These are phyloP conservation scores for Gracilinanus agilis DNA, from an alignment of 2,113 vertebrate genomes.

Conservation along the genomic window DNA sequence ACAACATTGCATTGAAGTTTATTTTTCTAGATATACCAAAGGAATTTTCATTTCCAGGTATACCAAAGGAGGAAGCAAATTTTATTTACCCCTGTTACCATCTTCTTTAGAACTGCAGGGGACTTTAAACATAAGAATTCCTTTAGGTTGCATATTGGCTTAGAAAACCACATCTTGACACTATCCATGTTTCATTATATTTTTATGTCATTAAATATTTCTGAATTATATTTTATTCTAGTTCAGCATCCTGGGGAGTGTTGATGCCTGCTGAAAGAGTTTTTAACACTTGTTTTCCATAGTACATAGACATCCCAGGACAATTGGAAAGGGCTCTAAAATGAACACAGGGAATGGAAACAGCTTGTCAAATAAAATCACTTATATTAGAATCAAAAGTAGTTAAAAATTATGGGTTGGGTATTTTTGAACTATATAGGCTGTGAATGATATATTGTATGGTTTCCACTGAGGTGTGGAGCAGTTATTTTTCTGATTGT, in stretches of 20 bases:
- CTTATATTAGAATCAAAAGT: neutral
- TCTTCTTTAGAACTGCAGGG: neutral
- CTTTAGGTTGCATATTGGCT: neutral
- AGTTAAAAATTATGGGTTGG: neutral
- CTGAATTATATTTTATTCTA: neutral
- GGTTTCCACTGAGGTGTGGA: neutral
- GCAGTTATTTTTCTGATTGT: neutral
- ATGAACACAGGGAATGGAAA: neutral
- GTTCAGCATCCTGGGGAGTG: neutral
- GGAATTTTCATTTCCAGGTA: neutral
- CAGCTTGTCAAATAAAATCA: neutral
- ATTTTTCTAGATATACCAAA: neutral
- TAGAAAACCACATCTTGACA: neutral
- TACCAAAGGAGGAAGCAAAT: slow-evolving; percentile 2
- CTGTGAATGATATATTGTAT: neutral
- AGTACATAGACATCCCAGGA: neutral
- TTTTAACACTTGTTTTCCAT: neutral
- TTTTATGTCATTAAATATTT: neutral
- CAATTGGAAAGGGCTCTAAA: neutral
- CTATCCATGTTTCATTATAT: neutral
- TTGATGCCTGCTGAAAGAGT: neutral
- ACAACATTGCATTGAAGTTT: neutral
- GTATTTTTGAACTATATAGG: neutral
- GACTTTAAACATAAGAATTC: neutral
- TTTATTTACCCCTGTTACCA: neutral